Percentiles rank a stretch among this genome's conserved stretches.
These are phyloP conservation scores for Cepphus grylle DNA, from an alignment of 2,113 vertebrate species.

Conservation along the genomic window DNA sequence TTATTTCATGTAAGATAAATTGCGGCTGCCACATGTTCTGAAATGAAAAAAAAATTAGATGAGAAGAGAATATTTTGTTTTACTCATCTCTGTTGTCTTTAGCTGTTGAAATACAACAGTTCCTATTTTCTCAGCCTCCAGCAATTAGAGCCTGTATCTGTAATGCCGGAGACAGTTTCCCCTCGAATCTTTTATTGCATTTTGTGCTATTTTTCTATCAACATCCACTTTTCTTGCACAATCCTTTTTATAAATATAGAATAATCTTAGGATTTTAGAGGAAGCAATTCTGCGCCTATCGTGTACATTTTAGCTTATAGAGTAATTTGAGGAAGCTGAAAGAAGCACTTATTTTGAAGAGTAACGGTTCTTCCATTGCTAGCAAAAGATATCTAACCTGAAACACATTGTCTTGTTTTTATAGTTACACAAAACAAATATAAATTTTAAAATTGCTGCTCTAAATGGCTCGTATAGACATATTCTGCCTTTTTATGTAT, in stretches of 20 bases:
- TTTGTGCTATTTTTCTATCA: slow-evolving; percentile 18
- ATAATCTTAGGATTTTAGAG: background rate
- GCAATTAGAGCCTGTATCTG: background rate
- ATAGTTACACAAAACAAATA: background rate
- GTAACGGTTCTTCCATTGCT: background rate
- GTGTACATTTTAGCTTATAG: background rate
- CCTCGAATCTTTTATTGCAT: background rate
- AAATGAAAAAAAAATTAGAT: background rate
- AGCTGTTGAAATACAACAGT: background rate
- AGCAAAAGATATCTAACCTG: background rate
- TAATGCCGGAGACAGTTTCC: background rate
- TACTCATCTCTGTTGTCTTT: background rate
- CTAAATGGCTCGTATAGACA: background rate
- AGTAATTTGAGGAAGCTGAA: background rate
- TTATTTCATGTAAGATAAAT: background rate
- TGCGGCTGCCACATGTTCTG: background rate
- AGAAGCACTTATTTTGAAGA: slow-evolving; percentile 16
- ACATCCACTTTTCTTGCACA: background rate
- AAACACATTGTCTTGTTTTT: slow-evolving; percentile 6
- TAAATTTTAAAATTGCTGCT: background rate
- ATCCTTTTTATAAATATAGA: background rate
- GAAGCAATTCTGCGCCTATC: background rate
- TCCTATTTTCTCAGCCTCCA: background rate
- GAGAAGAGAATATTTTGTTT: background rate
- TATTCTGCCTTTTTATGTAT: background rate